Base-by-base conservation (phyloP, 2,888 invertebrate genomes). In the Amblyjoppa proteus region DNA sequence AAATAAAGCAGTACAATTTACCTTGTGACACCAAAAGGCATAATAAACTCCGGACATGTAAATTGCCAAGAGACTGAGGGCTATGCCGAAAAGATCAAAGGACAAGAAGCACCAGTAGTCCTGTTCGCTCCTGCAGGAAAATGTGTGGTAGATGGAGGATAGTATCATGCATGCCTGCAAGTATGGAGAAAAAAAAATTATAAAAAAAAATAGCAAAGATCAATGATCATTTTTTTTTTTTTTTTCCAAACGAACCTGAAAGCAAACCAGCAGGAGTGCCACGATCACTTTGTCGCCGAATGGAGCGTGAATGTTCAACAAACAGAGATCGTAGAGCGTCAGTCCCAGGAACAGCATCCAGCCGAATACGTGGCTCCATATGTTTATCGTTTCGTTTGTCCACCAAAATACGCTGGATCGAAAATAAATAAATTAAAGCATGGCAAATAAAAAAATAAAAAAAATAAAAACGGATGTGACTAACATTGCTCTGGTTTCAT, bases 361-460 rank as follows among this genome's bases (percentile, higher is more conserved):
- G 11, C 98, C 98, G 91, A 97, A 97, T 91, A 99, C 95, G 93
- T 99, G 99, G 68, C 98, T 98, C 99, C 99, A 99, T 92, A 99
- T 99, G 93, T 99, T 99, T 93, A 99, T 96, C 0, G 99, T 99
- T 94, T 99, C 99, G 94, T 99, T 99, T 81, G 98, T 99, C 98
- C 98, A 98, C 97, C 98, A 97, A 95, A 99, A 98, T 92, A 98
- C 95, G 94, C 99, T 98, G 95, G 75, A 70, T 56, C n/a, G 71
- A 53, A 31, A 66, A 76, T 61, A 69, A 66, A 84, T 41, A 34
- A 45, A 75, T 68, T 2, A 28, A 38, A 34, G n/a, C 7, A 34
- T 28, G 2, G 7, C 3, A 0, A 45, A 25, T 25, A 4, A 6
- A 69, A 11, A 11, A 41, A 13, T 31, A 38, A 73, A 2, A 2